Evolutionary conservation across 2,888 invertebrate genomes (phyloP).

Genomic region (Scaptomyza cyrtandrae): DNA sequence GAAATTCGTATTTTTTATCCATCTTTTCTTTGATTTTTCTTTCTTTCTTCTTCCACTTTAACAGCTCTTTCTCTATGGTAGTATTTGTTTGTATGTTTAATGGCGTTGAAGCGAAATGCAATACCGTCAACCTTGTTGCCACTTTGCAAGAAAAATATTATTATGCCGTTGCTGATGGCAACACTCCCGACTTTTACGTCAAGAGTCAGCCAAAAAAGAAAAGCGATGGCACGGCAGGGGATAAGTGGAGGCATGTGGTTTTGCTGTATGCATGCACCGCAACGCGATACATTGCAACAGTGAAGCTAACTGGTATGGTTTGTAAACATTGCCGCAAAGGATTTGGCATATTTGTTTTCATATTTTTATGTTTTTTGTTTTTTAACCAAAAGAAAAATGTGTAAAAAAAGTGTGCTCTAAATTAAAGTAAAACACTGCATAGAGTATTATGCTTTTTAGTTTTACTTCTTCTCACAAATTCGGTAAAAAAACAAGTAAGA

Average conservation of each 20-base stretch:
- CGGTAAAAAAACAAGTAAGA: too few relatives aligned
- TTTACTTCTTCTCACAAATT: too few relatives aligned
- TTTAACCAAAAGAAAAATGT: background rate
- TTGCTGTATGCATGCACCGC: background rate
- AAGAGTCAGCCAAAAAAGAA: conserved; percentile 22
- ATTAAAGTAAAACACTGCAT: background rate
- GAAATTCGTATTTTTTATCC: conserved; percentile 39
- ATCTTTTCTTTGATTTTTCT: conserved; percentile 1
- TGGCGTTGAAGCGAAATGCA: conserved; percentile 53
- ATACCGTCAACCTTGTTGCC: conserved; percentile 62
- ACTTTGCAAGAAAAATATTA: conserved; percentile 61
- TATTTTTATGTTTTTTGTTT: too few relatives aligned
- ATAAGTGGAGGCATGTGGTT: too few relatives aligned
- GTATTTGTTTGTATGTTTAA: conserved; percentile 50
- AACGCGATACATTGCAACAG: conserved; percentile 8
- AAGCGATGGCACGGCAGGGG: background rate
- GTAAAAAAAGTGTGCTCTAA: conserved; percentile 3
- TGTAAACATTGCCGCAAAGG: conserved; percentile 7
- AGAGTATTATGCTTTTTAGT: background rate
- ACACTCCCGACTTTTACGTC: conserved; percentile 33
- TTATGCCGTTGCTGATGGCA: conserved; percentile 47
- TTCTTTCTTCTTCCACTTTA: conserved; percentile 2
- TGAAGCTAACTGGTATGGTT: conserved; percentile 6
- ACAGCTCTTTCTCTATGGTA: background rate
- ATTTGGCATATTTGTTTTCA: conserved; percentile 7